Base-by-base conservation (phyloP, 2,888 invertebrate genomes). In the Cyclophora albipunctata region DNA sequence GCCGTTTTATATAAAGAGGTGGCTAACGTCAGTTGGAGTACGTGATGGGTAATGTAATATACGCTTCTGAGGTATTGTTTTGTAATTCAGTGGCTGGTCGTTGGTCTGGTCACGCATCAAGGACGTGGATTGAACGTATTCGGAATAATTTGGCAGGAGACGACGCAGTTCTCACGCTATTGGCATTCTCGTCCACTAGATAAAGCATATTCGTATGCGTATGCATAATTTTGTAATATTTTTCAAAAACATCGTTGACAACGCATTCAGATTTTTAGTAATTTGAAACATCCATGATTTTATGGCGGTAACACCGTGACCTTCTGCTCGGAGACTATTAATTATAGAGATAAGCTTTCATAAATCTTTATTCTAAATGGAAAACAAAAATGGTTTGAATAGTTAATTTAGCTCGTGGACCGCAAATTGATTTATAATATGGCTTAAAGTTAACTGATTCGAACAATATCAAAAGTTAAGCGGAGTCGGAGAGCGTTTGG, bases 61-160 rank as follows among this genome's bases (percentile, higher is more conserved):
- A 58, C 57, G 54, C 52, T 63, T 61, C 70, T 67, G 58, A 55
- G 64, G 76, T 73, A 75, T 69, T 67, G 71, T 65, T 60, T 56
- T 63, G 64, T 74, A 62, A 73, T 84, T 79, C 64, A 72, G 64
- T 71, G 66, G 59, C 86, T 62, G 70, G 77, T 84, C 86, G 86
- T 85, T 86, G 78, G 71, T 72, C 86, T 62, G 70, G 77, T 84
- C 86, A 86, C 86, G 86, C 78, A 71, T 72, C 86, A 87, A 87
- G 86, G 86, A 84, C 86, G 83, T 71, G 74, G 61, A 73, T 73
- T 69, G 78, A 74, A 84, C 84, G 84, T 78, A 75, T 73, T 71
- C 75, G 71, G 85, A 81, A 86, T 87, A 84, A 83, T 81, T 84
- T 80, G 77, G 75, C 72, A 72, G 71, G 68, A 69, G 73, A 73